Evolutionary conservation across 2,113 vertebrate species (phyloP).

Genomic region (Prinia subflava): DNA sequence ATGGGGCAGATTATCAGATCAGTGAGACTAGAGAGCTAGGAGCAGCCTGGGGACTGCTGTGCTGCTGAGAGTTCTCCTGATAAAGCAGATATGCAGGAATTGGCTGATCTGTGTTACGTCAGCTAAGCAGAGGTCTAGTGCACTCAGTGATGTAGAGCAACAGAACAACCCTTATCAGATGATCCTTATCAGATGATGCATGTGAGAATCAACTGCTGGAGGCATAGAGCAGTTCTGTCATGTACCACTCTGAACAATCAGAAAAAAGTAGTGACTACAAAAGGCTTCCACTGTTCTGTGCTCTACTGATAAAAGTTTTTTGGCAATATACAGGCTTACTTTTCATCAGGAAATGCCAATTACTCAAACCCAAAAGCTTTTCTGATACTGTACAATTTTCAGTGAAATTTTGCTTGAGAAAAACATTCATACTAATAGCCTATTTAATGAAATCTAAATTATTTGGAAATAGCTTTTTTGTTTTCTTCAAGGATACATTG

Average conservation of each 20-base stretch:
- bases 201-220: not conserved
- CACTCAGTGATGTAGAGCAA: not conserved
- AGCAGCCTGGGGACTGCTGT: not conserved
- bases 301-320: not conserved
- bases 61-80: not conserved
- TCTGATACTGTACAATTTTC: not conserved
- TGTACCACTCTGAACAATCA: not conserved
- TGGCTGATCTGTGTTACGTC: not conserved
- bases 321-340: not conserved
- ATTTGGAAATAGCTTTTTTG: not conserved
- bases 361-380: not conserved
- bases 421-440: not conserved
- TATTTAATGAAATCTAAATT: not conserved
- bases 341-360: not conserved
- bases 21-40: not conserved
- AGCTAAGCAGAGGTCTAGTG: not conserved
- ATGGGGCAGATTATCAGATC: not conserved
- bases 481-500: not conserved
- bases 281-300: not conserved
- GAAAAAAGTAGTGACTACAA: not conserved
- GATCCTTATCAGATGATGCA: not conserved
- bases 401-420: not conserved
- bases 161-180: conserved; percentile 15
- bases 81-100: not conserved
- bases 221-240: not conserved